phyloP scores from a whole-genome alignment of 2,888 invertebrate genomes.

The Drosophila algonquin region DNA sequence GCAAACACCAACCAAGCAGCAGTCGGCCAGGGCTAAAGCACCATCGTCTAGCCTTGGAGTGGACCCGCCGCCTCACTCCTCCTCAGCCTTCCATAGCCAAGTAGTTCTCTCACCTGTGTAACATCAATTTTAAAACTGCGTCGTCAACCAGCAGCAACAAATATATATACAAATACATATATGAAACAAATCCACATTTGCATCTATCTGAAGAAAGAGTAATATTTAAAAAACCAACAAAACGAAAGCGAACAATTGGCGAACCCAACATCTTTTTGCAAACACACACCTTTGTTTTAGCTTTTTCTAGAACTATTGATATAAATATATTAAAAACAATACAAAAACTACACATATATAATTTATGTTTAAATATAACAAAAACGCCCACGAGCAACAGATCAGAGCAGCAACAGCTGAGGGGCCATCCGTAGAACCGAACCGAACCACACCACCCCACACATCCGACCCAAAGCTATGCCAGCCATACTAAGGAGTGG shows the following conservation, averaged over 20 bases:
- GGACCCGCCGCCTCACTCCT: background rate
- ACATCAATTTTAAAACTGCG: conserved; percentile 65
- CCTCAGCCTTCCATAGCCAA: conserved; percentile 25
- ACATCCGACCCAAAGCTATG: background rate
- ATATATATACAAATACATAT: conserved; percentile 53
- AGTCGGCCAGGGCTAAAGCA: conserved; percentile 1
- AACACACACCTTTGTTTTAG: conserved; percentile 80
- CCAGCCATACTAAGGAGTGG: background rate
- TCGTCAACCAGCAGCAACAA: conserved; percentile 76
- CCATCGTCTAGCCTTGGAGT: conserved; percentile 1
- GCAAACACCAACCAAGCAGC: conserved; percentile 20
- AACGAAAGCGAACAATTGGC: conserved; percentile 20
- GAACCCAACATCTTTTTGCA: conserved; percentile 54
- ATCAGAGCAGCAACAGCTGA: conserved; percentile 13
- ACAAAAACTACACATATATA: conserved; percentile 71
- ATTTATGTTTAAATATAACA: conserved; percentile 71
- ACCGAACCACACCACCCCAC: background rate
- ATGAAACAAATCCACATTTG: conserved; percentile 35
- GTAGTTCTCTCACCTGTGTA: conserved; percentile 45
- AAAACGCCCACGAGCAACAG: conserved; percentile 37
- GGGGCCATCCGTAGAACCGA: conserved; percentile 7
- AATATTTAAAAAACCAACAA: conserved; percentile 25
- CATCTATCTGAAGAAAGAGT: conserved; percentile 45
- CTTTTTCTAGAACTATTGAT: conserved; percentile 83
- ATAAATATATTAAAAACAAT: conserved; percentile 77